Percentiles rank a stretch among this genome's conserved stretches.
Conservation (phyloP, 2,888 invertebrate species). For the Tachina grossa region DNA sequence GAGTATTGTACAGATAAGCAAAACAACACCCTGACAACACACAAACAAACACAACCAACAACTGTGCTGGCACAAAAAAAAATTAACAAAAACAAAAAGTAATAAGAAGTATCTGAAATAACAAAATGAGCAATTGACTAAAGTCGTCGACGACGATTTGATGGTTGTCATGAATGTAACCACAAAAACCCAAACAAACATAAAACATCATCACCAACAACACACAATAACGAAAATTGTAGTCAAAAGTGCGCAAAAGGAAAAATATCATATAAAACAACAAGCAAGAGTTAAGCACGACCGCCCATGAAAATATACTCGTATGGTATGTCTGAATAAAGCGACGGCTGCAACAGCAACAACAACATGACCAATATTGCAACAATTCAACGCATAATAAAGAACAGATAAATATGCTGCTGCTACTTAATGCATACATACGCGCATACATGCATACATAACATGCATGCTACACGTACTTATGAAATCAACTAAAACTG, state of each 20-base stretch:
- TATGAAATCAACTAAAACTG: constrained; percentile 30
- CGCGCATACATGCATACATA: neutral
- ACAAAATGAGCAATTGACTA: constrained; percentile 68
- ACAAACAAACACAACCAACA: constrained; percentile 47
- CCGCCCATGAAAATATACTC: constrained; percentile 58
- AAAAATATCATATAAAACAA: constrained; percentile 43
- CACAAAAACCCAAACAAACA: constrained; percentile 60
- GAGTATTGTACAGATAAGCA: constrained; percentile 32
- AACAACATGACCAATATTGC: constrained; percentile 52
- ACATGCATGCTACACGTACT: neutral
- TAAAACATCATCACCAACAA: constrained; percentile 35
- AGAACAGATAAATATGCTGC: constrained; percentile 51
- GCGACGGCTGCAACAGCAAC: constrained; percentile 22
- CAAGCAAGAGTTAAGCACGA: constrained; percentile 59
- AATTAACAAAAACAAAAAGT: constrained; percentile 1
- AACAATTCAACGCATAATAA: constrained; percentile 65
- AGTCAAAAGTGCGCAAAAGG: constrained; percentile 47
- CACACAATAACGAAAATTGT: constrained; percentile 7
- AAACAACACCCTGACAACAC: constrained; percentile 61
- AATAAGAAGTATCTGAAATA: constrained; percentile 53
- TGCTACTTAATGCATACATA: neutral
- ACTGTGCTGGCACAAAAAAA: constrained; percentile 21
- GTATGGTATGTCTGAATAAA: neutral
- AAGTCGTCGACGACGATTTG: constrained; percentile 58
- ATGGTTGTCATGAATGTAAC: constrained; percentile 68